phyloP scores from a whole-genome alignment of 2,797 vertebrate genomes.

The Xenentodon cancila region DNA sequence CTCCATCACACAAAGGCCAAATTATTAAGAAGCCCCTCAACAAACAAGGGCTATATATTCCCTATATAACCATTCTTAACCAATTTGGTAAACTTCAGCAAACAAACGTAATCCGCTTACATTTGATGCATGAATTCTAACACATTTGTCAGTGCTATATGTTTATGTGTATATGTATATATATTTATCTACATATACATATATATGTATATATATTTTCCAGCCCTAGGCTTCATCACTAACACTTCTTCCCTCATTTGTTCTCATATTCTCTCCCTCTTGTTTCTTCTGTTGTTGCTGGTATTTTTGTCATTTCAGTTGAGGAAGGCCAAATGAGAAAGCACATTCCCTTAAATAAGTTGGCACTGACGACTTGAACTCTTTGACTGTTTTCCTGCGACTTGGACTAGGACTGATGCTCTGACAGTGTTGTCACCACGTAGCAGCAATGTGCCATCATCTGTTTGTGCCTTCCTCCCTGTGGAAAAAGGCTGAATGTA shows the following conservation, averaged over 20 bases:
- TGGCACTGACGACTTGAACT: slow-evolving; percentile 68
- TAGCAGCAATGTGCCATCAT: slow-evolving; percentile 57
- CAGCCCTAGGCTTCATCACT: slow-evolving; percentile 72
- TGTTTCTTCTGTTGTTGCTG: slow-evolving; percentile 70
- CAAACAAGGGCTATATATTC: slow-evolving; percentile 71
- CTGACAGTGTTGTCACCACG: slow-evolving; percentile 68
- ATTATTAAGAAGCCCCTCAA: slow-evolving; percentile 44
- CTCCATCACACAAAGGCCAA: slow-evolving; percentile 57
- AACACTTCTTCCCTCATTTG: slow-evolving; percentile 54
- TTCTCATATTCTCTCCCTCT: slow-evolving; percentile 60
- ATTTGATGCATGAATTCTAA: slow-evolving; percentile 83
- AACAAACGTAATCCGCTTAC: slow-evolving; percentile 74
- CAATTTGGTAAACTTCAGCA: slow-evolving; percentile 73
- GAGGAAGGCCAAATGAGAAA: slow-evolving; percentile 76
- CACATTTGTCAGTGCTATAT: slow-evolving; percentile 72
- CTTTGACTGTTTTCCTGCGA: slow-evolving; percentile 48
- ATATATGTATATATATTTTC: slow-evolving; percentile 56
- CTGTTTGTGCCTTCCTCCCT: slow-evolving; percentile 64
- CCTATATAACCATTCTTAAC: slow-evolving; percentile 76
- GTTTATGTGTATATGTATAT: slow-evolving; percentile 66
- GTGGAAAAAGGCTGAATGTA: slow-evolving; percentile 76
- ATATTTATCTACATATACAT: neutral
- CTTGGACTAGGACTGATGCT: slow-evolving; percentile 44
- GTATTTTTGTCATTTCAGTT: slow-evolving; percentile 71
- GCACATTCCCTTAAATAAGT: slow-evolving; percentile 72